phyloP scores from a whole-genome alignment of 2,888 invertebrate genomes.

The Lithosia quadra region DNA sequence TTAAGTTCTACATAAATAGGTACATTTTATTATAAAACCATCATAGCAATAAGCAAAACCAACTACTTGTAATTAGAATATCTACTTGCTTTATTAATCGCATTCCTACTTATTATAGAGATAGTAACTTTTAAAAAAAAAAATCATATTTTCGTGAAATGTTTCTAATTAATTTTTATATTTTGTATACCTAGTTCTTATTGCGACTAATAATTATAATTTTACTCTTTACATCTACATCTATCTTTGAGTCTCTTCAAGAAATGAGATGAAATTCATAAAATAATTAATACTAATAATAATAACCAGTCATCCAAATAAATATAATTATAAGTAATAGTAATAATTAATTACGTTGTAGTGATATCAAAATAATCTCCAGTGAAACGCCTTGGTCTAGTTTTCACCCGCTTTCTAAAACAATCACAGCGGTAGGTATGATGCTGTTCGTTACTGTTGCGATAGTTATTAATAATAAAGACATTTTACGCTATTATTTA shows the following conservation, averaged over 20 bases:
- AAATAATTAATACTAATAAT: not conserved
- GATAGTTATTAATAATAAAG: not conserved
- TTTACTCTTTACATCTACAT: not conserved
- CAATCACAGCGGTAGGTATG: slow-evolving; percentile 19
- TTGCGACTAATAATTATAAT: too few species aligned
- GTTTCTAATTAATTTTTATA: too few species aligned
- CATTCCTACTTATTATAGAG: too few species aligned
- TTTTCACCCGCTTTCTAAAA: slow-evolving; percentile 42
- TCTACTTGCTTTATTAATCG: too few species aligned
- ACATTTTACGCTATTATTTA: not conserved
- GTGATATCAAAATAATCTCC: slow-evolving; percentile 5
- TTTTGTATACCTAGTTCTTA: too few species aligned
- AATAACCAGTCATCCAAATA: not conserved
- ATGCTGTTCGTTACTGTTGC: not conserved
- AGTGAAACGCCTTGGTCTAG: slow-evolving; percentile 29
- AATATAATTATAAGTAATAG: not conserved
- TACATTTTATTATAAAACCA: too few species aligned
- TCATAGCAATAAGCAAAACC: too few species aligned
- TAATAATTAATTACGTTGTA: not conserved
- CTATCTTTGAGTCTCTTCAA: not conserved
- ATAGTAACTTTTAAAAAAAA: too few species aligned
- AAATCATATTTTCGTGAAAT: too few species aligned
- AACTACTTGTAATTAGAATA: too few species aligned
- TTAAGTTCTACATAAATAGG: too few species aligned
- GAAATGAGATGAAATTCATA: not conserved